phyloP scores from a whole-genome alignment of 2,888 invertebrate genomes.

The Rapana venosa region DNA sequence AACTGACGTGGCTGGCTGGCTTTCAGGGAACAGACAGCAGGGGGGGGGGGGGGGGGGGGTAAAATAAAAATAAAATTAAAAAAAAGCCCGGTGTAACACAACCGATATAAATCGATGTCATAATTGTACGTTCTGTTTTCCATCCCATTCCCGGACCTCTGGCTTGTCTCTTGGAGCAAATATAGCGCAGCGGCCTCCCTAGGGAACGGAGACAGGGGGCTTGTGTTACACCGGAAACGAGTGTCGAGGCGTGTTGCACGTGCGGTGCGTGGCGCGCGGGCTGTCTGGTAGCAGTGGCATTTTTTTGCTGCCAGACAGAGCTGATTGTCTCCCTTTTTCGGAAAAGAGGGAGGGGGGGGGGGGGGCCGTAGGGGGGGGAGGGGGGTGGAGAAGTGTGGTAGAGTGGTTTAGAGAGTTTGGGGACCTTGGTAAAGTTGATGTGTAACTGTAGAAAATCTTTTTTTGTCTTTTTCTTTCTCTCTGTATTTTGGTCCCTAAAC shows the following conservation, averaged over 20 bases:
- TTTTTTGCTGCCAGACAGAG: conserved; percentile 2
- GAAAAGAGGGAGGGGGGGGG: neutral
- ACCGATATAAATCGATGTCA: conserved; percentile 30
- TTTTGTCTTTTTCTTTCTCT: neutral
- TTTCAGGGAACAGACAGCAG: neutral
- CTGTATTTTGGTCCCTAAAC: neutral
- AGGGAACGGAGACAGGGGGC: conserved; percentile 8
- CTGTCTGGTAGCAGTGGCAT: conserved; percentile 17
- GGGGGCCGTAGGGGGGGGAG: neutral
- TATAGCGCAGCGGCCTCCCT: conserved; percentile 6
- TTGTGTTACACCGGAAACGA: conserved; percentile 37
- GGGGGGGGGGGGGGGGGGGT: too few relatives aligned
- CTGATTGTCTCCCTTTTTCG: neutral
- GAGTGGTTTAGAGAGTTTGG: neutral
- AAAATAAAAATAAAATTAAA: neutral
- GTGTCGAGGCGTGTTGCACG: conserved; percentile 35
- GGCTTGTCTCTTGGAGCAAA: conserved; percentile 20
- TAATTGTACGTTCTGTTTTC: conserved; percentile 38
- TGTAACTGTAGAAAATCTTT: neutral
- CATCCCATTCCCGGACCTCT: conserved; percentile 27
- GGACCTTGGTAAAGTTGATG: too few relatives aligned
- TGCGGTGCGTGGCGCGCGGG: neutral
- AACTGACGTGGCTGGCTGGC: conserved; percentile 3
- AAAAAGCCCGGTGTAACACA: neutral
- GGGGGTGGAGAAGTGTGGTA: neutral